Evolutionary conservation across 92 coral and sea anemone genomes (phyloP).

Genomic region (Epizoanthus stellaris): DNA sequence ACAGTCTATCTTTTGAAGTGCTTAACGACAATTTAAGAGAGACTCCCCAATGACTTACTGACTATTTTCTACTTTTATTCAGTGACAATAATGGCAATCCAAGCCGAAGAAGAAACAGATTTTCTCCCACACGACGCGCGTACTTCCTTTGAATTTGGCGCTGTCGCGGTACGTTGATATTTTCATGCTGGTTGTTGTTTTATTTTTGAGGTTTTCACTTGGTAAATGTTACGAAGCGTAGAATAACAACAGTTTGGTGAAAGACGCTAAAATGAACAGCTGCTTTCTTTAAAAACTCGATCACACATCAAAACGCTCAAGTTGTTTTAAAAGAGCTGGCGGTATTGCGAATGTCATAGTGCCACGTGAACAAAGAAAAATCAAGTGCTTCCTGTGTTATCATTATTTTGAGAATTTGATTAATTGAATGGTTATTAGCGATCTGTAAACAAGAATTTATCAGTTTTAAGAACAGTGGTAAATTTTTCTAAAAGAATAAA

Average conservation of each 20-base stretch:
- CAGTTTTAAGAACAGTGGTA: background rate
- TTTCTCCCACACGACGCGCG: constrained; percentile 73
- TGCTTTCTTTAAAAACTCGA: background rate
- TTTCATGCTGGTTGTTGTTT: constrained; percentile 5
- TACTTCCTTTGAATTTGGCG: constrained; percentile 91
- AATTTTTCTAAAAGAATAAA: no score
- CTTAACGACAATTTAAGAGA: background rate
- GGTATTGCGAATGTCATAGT: background rate
- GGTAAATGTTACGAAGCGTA: background rate
- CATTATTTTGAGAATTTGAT: background rate
- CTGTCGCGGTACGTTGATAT: constrained; percentile 64
- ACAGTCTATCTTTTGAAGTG: background rate
- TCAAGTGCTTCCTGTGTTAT: background rate
- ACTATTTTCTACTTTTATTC: background rate
- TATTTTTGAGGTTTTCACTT: background rate
- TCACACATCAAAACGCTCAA: background rate
- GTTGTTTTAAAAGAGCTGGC: background rate
- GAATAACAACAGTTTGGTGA: background rate
- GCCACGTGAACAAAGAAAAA: background rate
- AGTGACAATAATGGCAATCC: constrained; percentile 32
- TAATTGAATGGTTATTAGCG: background rate
- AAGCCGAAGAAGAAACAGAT: constrained; percentile 56
- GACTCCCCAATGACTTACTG: background rate
- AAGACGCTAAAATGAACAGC: background rate
- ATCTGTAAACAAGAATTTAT: background rate